Base-by-base conservation (phyloP, 2,113 vertebrate genomes). In the Megaleporinus macrocephalus region DNA sequence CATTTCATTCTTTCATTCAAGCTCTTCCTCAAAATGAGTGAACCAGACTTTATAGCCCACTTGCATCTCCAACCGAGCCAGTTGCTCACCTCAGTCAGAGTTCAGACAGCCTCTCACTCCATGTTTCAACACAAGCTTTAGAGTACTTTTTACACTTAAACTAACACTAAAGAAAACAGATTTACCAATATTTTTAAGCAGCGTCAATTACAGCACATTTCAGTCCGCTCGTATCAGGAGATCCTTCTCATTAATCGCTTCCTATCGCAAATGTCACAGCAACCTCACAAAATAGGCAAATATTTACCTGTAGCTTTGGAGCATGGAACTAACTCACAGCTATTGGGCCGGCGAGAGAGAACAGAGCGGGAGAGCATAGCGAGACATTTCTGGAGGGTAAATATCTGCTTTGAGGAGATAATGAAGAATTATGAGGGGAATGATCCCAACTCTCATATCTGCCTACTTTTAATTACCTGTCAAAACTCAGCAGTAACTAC, bases 401-500 rank as follows among this genome's bases (percentile, higher is more conserved):
- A 88, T 9, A 83, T 79, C 89, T 91, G 84, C 55, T 70, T 85
- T 82, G 68, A 63, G 77, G 81, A 90, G 86, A 91, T 89, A 94
- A 88, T 62, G 75, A 89, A 89, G 85, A 93, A 90, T 90, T 91
- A 92, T 84, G 79, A 87, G 49, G 74, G n/a, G 53, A 0, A 12
- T 82, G 83, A 91, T 85, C 80, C 85, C 77, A 63, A 41, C 82
- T 41, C 86, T 82, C 77, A 79, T 66, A 74, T 44, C 51, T 1
- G 84, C 81, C 68, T 63, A 20, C 76, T 79, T 83, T 87, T 84
- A 89, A 92, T 93, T 89, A 89, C 81, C 88, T 92, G 87, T 76
- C 88, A 90, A 44, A 33, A n/a, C 79, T 26, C 78, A 78, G 26
- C 80, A 61, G 66, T 79, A 86, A 77, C 59, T 76, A 78, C 14